These are phyloP conservation scores for Taurulus bubalis DNA, from an alignment of 2,113 vertebrate species.

Conservation along the genomic window DNA sequence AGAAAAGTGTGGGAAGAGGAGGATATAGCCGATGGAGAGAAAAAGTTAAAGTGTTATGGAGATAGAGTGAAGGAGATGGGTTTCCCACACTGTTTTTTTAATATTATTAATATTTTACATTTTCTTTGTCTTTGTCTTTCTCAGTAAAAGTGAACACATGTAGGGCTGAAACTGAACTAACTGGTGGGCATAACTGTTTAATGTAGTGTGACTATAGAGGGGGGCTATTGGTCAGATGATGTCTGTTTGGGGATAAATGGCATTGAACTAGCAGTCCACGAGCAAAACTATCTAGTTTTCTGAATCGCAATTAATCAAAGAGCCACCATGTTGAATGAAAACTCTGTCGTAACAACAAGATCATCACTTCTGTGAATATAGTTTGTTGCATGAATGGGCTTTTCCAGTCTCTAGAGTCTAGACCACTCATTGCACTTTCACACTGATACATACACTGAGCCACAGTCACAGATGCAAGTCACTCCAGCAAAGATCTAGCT, in stretches of 20 bases:
- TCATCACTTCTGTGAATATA: background rate
- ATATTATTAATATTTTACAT: background rate
- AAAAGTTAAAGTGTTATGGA: background rate
- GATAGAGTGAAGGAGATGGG: background rate
- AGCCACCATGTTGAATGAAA: no score
- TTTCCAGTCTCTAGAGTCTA: background rate
- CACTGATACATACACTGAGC: background rate
- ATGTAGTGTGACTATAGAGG: background rate
- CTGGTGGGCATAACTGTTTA: background rate
- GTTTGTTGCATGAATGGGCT: background rate
- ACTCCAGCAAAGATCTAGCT: background rate
- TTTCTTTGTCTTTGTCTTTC: background rate
- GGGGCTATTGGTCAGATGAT: background rate
- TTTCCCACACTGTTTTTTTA: background rate
- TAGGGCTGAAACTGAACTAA: background rate
- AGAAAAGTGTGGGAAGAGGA: constrained; percentile 28
- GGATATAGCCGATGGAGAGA: constrained; percentile 17
- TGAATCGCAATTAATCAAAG: no score
- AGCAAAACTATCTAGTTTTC: no score
- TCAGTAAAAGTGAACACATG: background rate
- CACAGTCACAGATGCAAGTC: background rate
- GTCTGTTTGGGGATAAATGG: background rate
- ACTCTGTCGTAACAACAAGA: no score
- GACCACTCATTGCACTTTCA: background rate
- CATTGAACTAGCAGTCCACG: background rate